Evolutionary conservation across 1,140 invertebrate species (phyloP), one percentile per base, ranked within the genome.

Genomic region (Hirudo medicinalis): DNA sequence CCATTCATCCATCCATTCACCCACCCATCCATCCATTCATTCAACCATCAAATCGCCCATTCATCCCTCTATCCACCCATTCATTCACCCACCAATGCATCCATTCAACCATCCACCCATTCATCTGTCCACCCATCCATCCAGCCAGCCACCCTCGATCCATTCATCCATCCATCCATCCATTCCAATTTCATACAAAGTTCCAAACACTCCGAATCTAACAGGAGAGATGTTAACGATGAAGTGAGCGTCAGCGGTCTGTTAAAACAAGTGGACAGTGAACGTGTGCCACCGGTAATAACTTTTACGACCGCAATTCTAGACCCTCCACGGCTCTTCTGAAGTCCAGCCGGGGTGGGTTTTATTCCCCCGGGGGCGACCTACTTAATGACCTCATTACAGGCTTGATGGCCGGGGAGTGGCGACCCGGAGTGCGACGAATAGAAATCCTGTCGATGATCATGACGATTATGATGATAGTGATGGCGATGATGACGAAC

Each of bases 391-490:
- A 49, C 43, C 57, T 63, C 22, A 63, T 63, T 22, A 63, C 29
- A 20, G 29, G 11, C 22, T 4, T 63, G 57, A 63, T 70, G 43
- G 54, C 22, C 36, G 49, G 29, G 69, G 54, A 70, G 43, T 40
- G 43, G 22, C 36, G 32, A 36, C 27, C n/a, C 22, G 22, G 67
- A 69, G 22, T 25, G 8, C n/a, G 69, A 70, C 20, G 69, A 70
- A 70, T 22, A 20, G 54, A 54, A 53, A 70, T 32, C 36, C 40
- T 27, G 43, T 13, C n/a, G 55, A 49, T n/a, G 69, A 70, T 29
- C 40, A 70, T 20, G 69, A 54, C 3, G 69, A 54, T 11, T 8
- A 27, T 20, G 27, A 19, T 27, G 17, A 54, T 13, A 43, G 6
- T 20, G 43, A n/a, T 13, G 69, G 54, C 27, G 69, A 70, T 32